Base-by-base conservation (phyloP, 1,140 invertebrate species). In the Micrasema longulum region DNA sequence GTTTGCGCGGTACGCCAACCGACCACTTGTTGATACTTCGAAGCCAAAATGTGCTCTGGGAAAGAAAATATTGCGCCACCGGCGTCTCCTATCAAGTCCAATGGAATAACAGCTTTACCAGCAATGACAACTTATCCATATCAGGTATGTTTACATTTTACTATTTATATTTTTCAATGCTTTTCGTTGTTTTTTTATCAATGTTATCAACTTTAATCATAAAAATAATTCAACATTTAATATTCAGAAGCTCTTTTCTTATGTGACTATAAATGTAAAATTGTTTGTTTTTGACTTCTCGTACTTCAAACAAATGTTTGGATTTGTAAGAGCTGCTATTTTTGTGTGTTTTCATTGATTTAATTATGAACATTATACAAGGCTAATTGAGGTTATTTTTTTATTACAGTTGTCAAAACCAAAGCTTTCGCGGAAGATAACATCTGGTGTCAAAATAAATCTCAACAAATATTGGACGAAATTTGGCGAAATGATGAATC, bases 401-500 rank as follows among this genome's bases (percentile, higher is more conserved):
- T 79, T 47, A 74, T 83, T 82, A 68, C 79, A 87, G 86, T 80
- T 80, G 77, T 79, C 82, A 41, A 87, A 85, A 75, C 83, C 83
- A 22, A 82, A 81, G 72, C 80, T 88, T 16, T 83, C 86, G 3
- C 79, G 85, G 50, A 84, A 83, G 63, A 82, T 88, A 74, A 79
- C 82, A 36, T 79, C 79, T 63, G 84, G 83, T 18, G 82, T 86
- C 68, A 84, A 83, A 68, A 82, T 88, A 76, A 87, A 88, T 77
- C 80, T 88, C 22, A 88, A 88, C 78, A 83, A 83, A 78, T 86
- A 86, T 78, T 88, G 87, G 87, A 82, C 84, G 62, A 86, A 86
- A 74, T 84, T 88, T 72, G 86, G 85, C 71, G 85, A 87, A 68
- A 74, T 86, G 64, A 83, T 86, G 69, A 73, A 64, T 9, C 82